Percentiles rank a stretch among this genome's conserved stretches.
These are phyloP conservation scores for Drosophila elegans DNA, from an alignment of 1,140 invertebrate genomes.

Conservation along the genomic window DNA sequence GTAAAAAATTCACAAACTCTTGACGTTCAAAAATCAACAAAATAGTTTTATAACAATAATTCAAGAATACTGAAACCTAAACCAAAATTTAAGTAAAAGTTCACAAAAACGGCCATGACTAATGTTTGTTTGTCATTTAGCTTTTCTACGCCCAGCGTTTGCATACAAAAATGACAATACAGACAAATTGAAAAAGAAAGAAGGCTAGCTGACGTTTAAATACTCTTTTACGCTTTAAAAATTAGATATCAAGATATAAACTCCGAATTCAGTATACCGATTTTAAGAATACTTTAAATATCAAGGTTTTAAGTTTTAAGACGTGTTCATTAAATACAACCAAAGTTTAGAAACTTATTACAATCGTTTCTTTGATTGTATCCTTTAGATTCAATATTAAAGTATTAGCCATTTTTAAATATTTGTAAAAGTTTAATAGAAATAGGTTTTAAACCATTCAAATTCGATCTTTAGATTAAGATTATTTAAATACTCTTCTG, in stretches of 20 bases:
- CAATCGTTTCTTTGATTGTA: too few species aligned
- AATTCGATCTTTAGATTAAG: too few species aligned
- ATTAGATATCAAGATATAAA: neutral
- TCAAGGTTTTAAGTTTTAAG: too few species aligned
- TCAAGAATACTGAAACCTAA: slow-evolving; percentile 13
- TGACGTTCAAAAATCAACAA: slow-evolving; percentile 31
- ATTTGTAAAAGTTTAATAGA: too few species aligned
- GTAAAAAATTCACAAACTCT: slow-evolving; percentile 28
- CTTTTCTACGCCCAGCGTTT: slow-evolving; percentile 26
- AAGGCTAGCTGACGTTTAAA: neutral
- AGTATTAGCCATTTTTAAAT: too few species aligned
- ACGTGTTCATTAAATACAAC: too few species aligned
- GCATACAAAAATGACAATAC: slow-evolving; percentile 26
- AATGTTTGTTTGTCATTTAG: slow-evolving; percentile 19
- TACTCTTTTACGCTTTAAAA: neutral
- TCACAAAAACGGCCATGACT: slow-evolving; percentile 18
- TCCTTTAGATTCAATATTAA: too few species aligned
- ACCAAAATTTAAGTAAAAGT: slow-evolving; percentile 50
- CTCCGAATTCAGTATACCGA: too few species aligned
- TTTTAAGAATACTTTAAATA: too few species aligned
- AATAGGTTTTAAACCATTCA: too few species aligned
- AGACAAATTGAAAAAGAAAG: slow-evolving; percentile 38
- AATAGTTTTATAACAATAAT: slow-evolving; percentile 37
- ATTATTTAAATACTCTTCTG: neutral
- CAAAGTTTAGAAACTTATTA: too few species aligned